Evolutionary conservation across 2,888 invertebrate genomes (phyloP), one percentile per base, ranked within the genome.

Genomic region (Theretra japonica): DNA sequence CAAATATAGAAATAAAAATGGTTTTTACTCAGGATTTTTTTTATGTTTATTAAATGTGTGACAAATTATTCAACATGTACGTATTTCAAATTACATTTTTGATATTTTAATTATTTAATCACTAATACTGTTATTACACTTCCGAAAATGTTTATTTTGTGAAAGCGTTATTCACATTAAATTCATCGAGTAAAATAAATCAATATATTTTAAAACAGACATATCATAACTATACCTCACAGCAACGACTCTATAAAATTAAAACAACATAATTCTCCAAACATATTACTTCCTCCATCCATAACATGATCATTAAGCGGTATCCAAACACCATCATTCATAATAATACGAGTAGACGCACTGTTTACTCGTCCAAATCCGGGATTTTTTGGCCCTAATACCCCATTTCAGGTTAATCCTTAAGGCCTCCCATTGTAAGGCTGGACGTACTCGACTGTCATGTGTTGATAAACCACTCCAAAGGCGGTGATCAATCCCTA

Each of bases 391-490:
- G 41, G 23, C 23, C 21, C 75, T 83, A 82, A 82, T 80, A 82
- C 75, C 79, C 77, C 79, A 75, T 77, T 80, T 75, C 80, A 79
- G 80, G 80, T 85, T 83, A 86, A 86, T 85, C 85, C 81, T 76
- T 79, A 79, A 74, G 74, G 76, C 76, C 68, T 71, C 76, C 82
- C 80, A 77, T 80, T 80, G 79, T 82, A 78, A 3, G 11, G 41
- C 41, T 80, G 81, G 80, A 76, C 76, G 76, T 74, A 83, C 83
- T 81, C 81, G 82, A 82, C 86, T 84, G 85, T 78, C 75, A 80
- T 77, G 80, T 79, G 77, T 84, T 85, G 88, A 87, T 88, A 88
- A 86, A 85, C 83, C 82, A 82, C 81, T 81, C 82, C 71, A 82
- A 83, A 80, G 82, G 82, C 82, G 81, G 76, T 83, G 82, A 86